These are phyloP conservation scores for Cerceris rybyensis DNA, from an alignment of 2,888 invertebrate genomes.

Conservation along the genomic window DNA sequence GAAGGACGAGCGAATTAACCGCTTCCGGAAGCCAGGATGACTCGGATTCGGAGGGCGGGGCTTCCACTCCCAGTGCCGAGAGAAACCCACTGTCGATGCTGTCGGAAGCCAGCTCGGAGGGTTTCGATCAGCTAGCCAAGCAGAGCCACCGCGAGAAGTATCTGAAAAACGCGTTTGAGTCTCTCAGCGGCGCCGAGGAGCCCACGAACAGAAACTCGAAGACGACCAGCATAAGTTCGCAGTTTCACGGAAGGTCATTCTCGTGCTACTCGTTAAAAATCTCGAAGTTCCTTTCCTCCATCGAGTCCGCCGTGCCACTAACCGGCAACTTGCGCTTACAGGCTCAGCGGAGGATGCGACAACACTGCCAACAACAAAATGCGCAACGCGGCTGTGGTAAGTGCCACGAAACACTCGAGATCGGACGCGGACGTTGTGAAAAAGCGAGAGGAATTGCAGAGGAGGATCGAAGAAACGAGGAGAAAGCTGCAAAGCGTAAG, in stretches of 20 bases:
- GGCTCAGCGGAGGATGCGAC: conserved; percentile 62
- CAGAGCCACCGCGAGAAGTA: conserved; percentile 84
- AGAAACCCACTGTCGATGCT: conserved; percentile 88
- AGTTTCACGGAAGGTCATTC: conserved; percentile 79
- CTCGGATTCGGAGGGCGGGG: conserved; percentile 85
- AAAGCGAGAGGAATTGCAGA: conserved; percentile 90
- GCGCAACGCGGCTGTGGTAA: conserved; percentile 83
- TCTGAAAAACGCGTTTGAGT: conserved; percentile 87
- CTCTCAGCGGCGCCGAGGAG: conserved; percentile 87
- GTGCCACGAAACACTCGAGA: conserved; percentile 84
- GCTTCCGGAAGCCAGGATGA: conserved; percentile 87
- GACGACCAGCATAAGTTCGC: conserved; percentile 80
- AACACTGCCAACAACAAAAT: conserved; percentile 78
- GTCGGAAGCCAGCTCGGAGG: conserved; percentile 89
- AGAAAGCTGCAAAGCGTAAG: conserved; percentile 93
- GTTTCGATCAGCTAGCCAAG: conserved; percentile 84
- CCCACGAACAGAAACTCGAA: conserved; percentile 73
- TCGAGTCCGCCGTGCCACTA: background rate
- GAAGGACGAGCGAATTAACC: conserved; percentile 75
- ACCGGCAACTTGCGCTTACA: conserved; percentile 18
- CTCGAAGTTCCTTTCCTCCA: background rate
- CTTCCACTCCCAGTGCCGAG: conserved; percentile 92
- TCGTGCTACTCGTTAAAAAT: background rate
- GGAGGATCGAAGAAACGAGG: conserved; percentile 92
- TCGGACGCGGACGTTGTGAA: conserved; percentile 86